These are phyloP conservation scores for Artemia sinica DNA, from an alignment of 2,888 invertebrate species.

Conservation along the genomic window DNA sequence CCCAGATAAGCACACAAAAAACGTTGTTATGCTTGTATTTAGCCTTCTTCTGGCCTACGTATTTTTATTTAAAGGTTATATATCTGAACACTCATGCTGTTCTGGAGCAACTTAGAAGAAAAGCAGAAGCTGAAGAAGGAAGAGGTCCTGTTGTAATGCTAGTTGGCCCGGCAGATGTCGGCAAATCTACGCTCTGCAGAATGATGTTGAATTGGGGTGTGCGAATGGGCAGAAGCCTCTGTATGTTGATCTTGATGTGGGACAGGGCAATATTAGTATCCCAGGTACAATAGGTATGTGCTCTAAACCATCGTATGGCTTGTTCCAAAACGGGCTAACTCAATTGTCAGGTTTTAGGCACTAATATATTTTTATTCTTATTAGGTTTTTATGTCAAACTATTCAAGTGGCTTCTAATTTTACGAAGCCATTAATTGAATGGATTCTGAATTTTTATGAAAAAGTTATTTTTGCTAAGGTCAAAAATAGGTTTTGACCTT, in stretches of 20 bases:
- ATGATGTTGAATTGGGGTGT: constrained; percentile 89
- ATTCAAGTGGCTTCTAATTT: too few species aligned
- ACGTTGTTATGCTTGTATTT: not conserved
- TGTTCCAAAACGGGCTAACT: not conserved
- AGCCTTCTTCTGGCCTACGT: not conserved
- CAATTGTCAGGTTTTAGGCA: not conserved
- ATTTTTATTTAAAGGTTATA: constrained; percentile 39
- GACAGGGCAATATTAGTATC: constrained; percentile 77
- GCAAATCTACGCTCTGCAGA: constrained; percentile 76
- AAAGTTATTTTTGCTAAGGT: too few species aligned
- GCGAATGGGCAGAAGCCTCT: constrained; percentile 66
- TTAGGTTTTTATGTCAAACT: too few species aligned
- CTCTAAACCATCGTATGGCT: not conserved
- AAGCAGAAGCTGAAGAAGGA: constrained; percentile 31
- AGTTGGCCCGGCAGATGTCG: constrained; percentile 87
- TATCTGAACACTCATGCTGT: constrained; percentile 92
- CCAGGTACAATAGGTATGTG: constrained; percentile 66
- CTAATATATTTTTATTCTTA: too few species aligned
- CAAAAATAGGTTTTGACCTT: too few species aligned
- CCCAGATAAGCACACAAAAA: too few species aligned
- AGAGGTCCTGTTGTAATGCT: constrained; percentile 73
- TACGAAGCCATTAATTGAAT: too few species aligned
- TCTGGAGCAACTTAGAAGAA: constrained; percentile 44
- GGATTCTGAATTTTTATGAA: too few species aligned
- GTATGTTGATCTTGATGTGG: constrained; percentile 86